Evolutionary conservation across 2,797 vertebrate species (phyloP), one percentile per base, ranked within the genome.

Genomic region (Lepus oiostolus): DNA sequence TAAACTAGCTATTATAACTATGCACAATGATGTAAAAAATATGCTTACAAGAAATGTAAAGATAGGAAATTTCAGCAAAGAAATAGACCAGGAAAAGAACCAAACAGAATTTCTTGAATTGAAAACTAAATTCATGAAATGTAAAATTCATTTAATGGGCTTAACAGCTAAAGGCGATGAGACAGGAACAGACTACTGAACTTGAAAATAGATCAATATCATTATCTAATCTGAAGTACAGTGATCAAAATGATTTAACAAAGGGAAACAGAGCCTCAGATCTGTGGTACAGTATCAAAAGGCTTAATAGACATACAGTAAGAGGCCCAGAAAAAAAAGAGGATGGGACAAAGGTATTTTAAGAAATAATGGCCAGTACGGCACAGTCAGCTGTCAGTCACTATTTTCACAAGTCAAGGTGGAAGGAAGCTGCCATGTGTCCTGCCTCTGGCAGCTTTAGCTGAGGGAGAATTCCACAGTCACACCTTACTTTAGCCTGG

Each of bases 291-390:
- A 70, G 30, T 71, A n/a, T 70, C 17, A 81, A 77, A 63, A 94
- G 58, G 4, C 12, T 86, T 82, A 82, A 72, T 4, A 54, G 79
- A 50, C 90, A 13, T 67, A 0, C n/a, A 85, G 28, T 75, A 83
- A 72, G 75, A 72, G 26, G 7, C 7, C 75, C 28, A 76, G 30
- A 80, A 68, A 13, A n/a, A 52, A 85, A 76, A 54, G 19, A 62
- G 63, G 90, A 81, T 26, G 67, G 17, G 89, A 88, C 63, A 47
- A 89, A 86, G 28, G 72, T 42, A 68, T 92, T 92, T 90, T 87
- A 83, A 35, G 30, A 83, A 82, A 72, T 65, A 79, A 50, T 83
- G 68, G 2, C 30, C 32, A 22, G 80, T 19, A 58, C 2, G 5
- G 54, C 54, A 58, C 54, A 58, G 13, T 58, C 54, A 58, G 54